Conservation (phyloP, 2,113 vertebrate genomes). For the Delphinapterus leucas region DNA sequence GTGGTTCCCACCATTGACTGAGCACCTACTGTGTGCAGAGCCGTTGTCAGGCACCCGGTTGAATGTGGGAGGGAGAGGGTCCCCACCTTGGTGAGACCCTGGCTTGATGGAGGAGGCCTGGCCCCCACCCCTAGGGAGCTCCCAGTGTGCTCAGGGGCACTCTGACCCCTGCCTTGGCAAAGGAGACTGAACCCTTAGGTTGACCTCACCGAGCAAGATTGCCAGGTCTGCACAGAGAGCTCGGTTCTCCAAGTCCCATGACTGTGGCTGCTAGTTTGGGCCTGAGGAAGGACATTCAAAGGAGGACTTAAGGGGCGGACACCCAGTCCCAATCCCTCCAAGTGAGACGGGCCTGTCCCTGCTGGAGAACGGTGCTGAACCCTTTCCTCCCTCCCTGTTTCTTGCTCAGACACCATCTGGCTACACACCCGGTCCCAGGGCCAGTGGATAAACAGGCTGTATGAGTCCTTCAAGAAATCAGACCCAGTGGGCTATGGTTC, state of each 20-base stretch:
- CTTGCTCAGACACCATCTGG: constrained; percentile 87
- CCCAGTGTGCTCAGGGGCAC: background rate
- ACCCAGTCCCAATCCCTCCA: background rate
- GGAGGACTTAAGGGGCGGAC: background rate
- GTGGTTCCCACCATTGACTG: background rate
- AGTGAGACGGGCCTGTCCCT: background rate
- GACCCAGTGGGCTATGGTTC: background rate
- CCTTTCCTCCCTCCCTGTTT: background rate
- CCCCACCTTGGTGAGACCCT: background rate
- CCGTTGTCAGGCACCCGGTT: background rate
- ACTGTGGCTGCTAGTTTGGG: background rate
- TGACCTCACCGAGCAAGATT: background rate
- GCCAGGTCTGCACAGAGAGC: background rate
- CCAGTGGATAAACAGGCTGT: constrained; percentile 92
- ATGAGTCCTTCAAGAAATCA: constrained; percentile 86
- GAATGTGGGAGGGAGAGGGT: background rate
- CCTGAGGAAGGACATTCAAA: background rate
- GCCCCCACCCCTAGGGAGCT: background rate
- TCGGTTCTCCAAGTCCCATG: background rate
- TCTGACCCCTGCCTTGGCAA: background rate
- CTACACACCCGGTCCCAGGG: constrained; percentile 91
- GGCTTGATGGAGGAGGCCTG: background rate
- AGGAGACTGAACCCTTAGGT: background rate
- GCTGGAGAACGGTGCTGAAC: background rate
- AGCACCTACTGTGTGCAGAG: background rate